Percentiles rank a stretch among this genome's conserved stretches.
These are phyloP conservation scores for Vulpes ferrilata DNA, from an alignment of 2,113 vertebrate genomes.

Conservation along the genomic window DNA sequence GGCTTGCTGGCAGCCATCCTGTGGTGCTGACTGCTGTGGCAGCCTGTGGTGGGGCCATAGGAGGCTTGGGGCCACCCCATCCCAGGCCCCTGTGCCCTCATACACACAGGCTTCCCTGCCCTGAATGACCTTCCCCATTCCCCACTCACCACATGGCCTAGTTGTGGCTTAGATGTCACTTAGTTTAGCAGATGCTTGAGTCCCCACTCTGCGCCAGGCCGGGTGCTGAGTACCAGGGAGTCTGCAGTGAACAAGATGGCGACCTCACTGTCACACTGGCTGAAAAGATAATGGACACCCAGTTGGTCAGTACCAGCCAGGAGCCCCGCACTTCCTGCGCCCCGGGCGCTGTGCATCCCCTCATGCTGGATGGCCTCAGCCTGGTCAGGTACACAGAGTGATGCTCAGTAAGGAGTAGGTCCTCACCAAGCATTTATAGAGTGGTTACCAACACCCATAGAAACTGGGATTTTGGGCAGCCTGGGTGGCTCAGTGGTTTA, in stretches of 20 bases:
- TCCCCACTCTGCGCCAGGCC: background rate
- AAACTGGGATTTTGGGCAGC: background rate
- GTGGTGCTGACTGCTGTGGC: background rate
- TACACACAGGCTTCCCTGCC: background rate
- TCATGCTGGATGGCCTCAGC: background rate
- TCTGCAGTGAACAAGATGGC: background rate
- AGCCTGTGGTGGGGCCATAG: background rate
- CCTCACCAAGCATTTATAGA: background rate
- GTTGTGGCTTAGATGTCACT: background rate
- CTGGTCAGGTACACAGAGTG: background rate
- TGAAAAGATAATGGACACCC: background rate
- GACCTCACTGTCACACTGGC: background rate
- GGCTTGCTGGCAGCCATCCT: constrained; percentile 70
- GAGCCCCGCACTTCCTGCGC: background rate
- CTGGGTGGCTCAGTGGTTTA: too few species aligned
- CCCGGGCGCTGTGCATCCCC: background rate
- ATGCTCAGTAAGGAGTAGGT: background rate
- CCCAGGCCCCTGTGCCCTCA: background rate
- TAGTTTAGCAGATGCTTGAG: background rate
- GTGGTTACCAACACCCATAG: background rate
- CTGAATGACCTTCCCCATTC: background rate
- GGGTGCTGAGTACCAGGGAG: background rate
- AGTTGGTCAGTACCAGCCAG: background rate
- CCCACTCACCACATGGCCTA: background rate
- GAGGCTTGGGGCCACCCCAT: background rate